These are phyloP conservation scores for Armadillidium nasatum DNA, from an alignment of 1,140 invertebrate genomes.

Conservation along the genomic window DNA sequence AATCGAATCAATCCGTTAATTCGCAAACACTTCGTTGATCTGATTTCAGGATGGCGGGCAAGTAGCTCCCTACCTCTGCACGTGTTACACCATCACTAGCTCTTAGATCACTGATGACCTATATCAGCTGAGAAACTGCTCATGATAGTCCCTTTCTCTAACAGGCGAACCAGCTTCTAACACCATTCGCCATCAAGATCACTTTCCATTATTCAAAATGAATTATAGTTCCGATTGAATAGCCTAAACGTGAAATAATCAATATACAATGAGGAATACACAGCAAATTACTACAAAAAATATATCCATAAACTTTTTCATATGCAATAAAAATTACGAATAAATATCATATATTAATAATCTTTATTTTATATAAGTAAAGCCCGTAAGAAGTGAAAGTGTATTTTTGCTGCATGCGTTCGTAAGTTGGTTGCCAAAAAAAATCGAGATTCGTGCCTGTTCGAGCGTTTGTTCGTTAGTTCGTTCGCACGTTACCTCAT, in stretches of 20 bases:
- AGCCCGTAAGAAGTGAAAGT: conserved; percentile 5
- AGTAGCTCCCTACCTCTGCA: not conserved
- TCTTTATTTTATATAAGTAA: not conserved
- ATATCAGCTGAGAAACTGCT: conserved; percentile 4
- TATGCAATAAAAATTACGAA: not conserved
- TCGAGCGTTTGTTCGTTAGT: not conserved
- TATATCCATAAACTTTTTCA: no score
- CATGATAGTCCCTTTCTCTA: conserved; percentile 4
- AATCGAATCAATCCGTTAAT: no score
- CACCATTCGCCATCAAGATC: conserved; percentile 8
- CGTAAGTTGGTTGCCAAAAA: not conserved
- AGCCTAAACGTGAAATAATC: not conserved
- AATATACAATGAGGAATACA: not conserved
- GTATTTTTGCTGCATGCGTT: not conserved
- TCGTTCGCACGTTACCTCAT: not conserved
- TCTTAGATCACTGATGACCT: not conserved
- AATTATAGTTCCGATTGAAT: not conserved
- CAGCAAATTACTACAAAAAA: no score
- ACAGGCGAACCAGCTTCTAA: not conserved
- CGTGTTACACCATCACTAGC: conserved; percentile 8
- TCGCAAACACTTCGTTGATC: not conserved
- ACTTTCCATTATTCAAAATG: not conserved
- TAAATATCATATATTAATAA: not conserved
- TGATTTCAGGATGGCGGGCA: not conserved
- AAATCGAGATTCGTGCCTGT: no score